These are phyloP conservation scores for Eupleurogrammus muticus DNA, from an alignment of 2,797 vertebrate genomes.

Conservation along the genomic window DNA sequence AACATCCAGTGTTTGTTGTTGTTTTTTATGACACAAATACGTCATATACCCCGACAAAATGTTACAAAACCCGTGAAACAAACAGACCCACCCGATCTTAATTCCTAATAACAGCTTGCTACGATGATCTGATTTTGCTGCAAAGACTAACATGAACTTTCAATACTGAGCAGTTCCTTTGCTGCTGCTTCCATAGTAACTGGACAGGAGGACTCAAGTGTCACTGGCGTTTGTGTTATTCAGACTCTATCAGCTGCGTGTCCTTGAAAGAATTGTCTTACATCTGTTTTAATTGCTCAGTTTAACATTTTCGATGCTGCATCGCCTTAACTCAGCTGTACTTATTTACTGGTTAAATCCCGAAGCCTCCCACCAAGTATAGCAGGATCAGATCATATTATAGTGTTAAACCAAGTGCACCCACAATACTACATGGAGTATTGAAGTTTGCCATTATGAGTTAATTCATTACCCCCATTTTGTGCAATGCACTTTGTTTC, in stretches of 20 bases:
- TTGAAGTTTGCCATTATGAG: neutral
- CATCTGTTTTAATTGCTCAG: conserved; percentile 34
- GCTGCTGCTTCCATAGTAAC: too few relatives aligned
- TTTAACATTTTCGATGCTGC: conserved; percentile 23
- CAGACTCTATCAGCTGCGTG: neutral
- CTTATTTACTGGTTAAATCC: conserved; percentile 9
- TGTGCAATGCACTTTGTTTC: neutral
- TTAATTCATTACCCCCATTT: neutral
- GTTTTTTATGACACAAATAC: too few relatives aligned
- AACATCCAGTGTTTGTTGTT: too few relatives aligned
- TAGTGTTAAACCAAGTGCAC: neutral
- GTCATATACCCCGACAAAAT: too few relatives aligned
- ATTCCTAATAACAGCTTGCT: neutral
- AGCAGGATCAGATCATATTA: neutral
- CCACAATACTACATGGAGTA: neutral
- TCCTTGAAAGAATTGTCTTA: conserved; percentile 21
- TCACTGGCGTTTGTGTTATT: neutral
- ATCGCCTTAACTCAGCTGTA: conserved; percentile 33
- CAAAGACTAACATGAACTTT: neutral
- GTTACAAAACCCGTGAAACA: too few relatives aligned
- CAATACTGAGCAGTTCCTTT: neutral
- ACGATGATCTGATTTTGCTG: neutral
- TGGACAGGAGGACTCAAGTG: neutral
- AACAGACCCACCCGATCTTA: too few relatives aligned
- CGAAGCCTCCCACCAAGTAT: neutral